Base-by-base conservation (phyloP, 2,888 invertebrate genomes). In the Cheilosia vernalis region DNA sequence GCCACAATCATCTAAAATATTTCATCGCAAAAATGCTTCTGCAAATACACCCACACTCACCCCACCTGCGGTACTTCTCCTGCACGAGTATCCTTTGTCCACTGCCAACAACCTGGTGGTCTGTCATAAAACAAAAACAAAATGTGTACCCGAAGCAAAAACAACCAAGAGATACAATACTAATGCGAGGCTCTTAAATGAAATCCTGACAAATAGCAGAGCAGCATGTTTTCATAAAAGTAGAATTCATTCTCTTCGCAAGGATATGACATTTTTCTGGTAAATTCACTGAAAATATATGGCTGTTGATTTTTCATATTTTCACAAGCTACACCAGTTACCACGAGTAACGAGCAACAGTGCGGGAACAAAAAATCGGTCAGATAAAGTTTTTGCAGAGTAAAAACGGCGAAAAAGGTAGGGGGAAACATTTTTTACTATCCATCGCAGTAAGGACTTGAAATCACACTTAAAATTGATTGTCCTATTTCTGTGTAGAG, bases 381-480 rank as follows among this genome's bases (percentile, higher is more conserved):
- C 63, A 73, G 83, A 69, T 69, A 79, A 83, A 83, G 42, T 83
- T 83, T 49, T 61, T 51, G 61, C 21, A 61, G 66, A 76, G 24
- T 24, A 67, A 42, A 72, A 78, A 56, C 10, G 19, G 13, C 10
- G 40, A 42, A 47, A 44, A 9, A 30, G 2, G 44, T 7, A 19
- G 53, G 17, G 24, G n/a, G n/a, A 60, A 64, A 21, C n/a, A 72
- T n/a, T 10, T 17, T 67, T 83, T 60, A 30, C 66, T 64, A 66
- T 15, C 61, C 30, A 70, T 19, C 27, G 2, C 61, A 51, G 30
- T 33, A 58, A 66, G 60, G 64, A 80, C 78, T 73, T 61, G 33
- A 83, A 83, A 61, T 78, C 63, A 67, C 73, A 79, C 78, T 83
- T 79, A 42, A 69, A 83, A 83, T 79, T 83, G 79, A 83, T 83